These are phyloP conservation scores for Norana najaformis DNA, from an alignment of 2,888 invertebrate species.

Conservation along the genomic window DNA sequence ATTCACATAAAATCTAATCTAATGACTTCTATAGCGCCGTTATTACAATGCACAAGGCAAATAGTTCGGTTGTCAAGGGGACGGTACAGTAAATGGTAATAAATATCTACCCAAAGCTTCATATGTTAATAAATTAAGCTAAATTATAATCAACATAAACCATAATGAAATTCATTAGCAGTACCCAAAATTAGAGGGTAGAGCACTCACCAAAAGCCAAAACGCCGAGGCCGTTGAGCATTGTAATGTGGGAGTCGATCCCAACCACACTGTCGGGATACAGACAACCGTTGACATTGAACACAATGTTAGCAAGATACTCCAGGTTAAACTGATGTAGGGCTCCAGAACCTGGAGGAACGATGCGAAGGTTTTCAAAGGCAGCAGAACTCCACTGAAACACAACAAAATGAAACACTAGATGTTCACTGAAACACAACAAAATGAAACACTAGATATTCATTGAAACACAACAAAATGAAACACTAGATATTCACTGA, in stretches of 20 bases:
- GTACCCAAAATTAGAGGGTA: no score
- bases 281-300: constrained; percentile 69
- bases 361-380: constrained; percentile 92
- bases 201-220: constrained; percentile 83
- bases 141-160: no score
- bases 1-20: background rate
- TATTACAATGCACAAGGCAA: no score
- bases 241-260: constrained; percentile 97
- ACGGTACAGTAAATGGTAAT: no score
- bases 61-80: no score
- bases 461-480: no score
- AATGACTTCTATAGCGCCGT: no score
- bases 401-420: background rate
- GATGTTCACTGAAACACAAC: background rate
- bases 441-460: no score
- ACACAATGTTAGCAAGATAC: constrained; percentile 88
- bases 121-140: background rate
- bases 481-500: background rate
- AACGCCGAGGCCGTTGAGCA: constrained; percentile 96
- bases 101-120: background rate
- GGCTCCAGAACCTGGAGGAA: constrained; percentile 96
- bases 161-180: background rate
- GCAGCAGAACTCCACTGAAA: constrained; percentile 92
- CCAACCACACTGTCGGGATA: constrained; percentile 92
- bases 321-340: constrained; percentile 98